A percentile compares a stretch with the other conserved stretches of the same genome.
These are phyloP conservation scores for Perodicticus potto DNA, from an alignment of 2,797 vertebrate species.

Conservation along the genomic window DNA sequence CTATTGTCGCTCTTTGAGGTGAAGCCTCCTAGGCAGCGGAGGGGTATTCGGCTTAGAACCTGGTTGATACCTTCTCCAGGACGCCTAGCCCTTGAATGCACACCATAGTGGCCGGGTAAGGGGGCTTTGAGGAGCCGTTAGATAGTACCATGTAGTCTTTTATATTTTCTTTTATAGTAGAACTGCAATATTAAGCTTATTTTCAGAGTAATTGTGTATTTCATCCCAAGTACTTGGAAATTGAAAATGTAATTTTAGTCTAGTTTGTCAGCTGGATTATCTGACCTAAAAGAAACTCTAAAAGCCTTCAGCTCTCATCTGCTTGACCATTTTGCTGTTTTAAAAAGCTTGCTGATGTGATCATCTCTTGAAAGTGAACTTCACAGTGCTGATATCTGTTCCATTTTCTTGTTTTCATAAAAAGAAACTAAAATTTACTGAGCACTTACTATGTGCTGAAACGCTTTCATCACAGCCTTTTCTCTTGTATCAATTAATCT, in stretches of 20 bases:
- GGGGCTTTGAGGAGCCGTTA: not conserved
- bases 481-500: not conserved
- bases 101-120: not conserved
- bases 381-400: not conserved
- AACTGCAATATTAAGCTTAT: not conserved
- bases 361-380: slow-evolving; percentile 21
- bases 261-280: not conserved
- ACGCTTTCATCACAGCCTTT: not conserved
- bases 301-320: not conserved
- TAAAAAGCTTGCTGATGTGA: not conserved
- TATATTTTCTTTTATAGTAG: slow-evolving; percentile 5
- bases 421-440: not conserved
- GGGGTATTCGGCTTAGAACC: not conserved
- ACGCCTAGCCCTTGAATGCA: not conserved
- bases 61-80: not conserved
- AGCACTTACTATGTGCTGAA: not conserved
- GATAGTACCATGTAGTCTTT: not conserved
- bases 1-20: not conserved
- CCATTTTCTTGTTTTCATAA: not conserved
- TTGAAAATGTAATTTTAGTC: slow-evolving; percentile 16
- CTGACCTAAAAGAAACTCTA: not conserved
- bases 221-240: slow-evolving; percentile 8
- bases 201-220: not conserved
- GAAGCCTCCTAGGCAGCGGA: not conserved
- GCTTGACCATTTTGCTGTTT: not conserved